These are phyloP conservation scores for Drosophila ochracea DNA, from an alignment of 2,888 invertebrate genomes.

Conservation along the genomic window DNA sequence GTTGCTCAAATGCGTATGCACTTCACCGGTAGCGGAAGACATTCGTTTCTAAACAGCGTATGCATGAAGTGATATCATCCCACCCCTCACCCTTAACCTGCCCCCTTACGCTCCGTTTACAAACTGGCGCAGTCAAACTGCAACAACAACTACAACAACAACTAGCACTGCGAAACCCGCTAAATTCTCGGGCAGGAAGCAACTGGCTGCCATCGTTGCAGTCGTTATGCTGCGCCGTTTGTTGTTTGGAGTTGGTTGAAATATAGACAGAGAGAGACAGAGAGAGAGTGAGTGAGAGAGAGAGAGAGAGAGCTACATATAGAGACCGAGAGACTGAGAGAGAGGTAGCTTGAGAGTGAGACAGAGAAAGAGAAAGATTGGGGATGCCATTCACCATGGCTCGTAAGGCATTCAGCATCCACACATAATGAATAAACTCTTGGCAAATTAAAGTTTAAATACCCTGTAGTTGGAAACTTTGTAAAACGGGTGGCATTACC, in stretches of 20 bases:
- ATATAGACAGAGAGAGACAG: neutral
- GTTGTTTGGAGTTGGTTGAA: constrained; percentile 21
- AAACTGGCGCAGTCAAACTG: constrained; percentile 50
- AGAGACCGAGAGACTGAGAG: constrained; percentile 4
- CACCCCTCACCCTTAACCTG: neutral
- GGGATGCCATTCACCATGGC: constrained; percentile 37
- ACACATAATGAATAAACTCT: constrained; percentile 59
- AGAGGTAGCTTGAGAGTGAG: neutral
- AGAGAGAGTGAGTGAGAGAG: neutral
- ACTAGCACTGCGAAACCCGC: constrained; percentile 32
- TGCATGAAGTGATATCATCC: constrained; percentile 46
- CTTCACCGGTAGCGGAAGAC: constrained; percentile 68
- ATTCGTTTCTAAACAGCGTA: constrained; percentile 68
- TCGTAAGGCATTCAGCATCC: constrained; percentile 39
- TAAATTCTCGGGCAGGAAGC: constrained; percentile 58
- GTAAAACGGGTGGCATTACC: neutral
- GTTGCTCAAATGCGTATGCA: constrained; percentile 67
- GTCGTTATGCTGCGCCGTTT: constrained; percentile 26
- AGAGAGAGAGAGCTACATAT: neutral
- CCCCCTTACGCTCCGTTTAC: constrained; percentile 19
- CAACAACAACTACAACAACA: constrained; percentile 17
- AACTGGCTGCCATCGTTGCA: constrained; percentile 51
- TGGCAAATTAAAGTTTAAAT: constrained; percentile 58
- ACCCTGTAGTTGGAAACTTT: constrained; percentile 2
- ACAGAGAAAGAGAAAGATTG: neutral